Evolutionary conservation across 2,888 invertebrate species (phyloP).

Genomic region (Tenthredo amoena): DNA sequence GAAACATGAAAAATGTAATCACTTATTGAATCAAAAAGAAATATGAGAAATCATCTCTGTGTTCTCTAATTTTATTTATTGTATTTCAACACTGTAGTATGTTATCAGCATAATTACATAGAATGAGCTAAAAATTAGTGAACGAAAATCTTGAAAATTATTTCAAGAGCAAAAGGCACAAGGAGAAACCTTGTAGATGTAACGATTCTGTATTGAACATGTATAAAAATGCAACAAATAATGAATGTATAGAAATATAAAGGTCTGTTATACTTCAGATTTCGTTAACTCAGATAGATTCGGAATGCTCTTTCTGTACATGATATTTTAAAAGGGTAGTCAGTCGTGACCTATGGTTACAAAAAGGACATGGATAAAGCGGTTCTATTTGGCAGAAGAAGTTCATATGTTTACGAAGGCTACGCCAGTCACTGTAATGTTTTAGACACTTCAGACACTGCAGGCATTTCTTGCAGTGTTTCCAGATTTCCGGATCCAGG

Average conservation of each 20-base stretch:
- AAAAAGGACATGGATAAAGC: constrained; percentile 67
- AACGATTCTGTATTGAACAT: too few relatives aligned
- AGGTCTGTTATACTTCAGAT: not conserved
- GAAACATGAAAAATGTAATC: not conserved
- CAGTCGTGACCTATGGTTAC: constrained; percentile 66
- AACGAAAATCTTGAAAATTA: not conserved
- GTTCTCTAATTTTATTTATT: not conserved
- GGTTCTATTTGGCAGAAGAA: constrained; percentile 71
- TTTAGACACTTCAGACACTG: constrained; percentile 67
- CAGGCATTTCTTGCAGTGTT: constrained; percentile 66
- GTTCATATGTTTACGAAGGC: constrained; percentile 70
- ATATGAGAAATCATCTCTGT: not conserved
- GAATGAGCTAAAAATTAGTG: not conserved
- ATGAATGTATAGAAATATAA: not conserved
- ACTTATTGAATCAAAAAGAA: not conserved
- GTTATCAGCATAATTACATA: constrained; percentile 1
- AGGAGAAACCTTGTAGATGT: not conserved
- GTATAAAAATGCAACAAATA: not conserved
- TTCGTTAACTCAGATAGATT: constrained; percentile 15
- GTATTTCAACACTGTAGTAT: not conserved
- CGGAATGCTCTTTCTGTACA: constrained; percentile 65
- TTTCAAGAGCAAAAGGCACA: not conserved
- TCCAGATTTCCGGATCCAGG: constrained; percentile 66
- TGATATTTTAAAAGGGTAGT: constrained; percentile 67
- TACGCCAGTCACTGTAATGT: constrained; percentile 69